These are phyloP conservation scores for Palythoa heliodiscus DNA, from an alignment of 92 coral and sea anemone species.

Conservation along the genomic window DNA sequence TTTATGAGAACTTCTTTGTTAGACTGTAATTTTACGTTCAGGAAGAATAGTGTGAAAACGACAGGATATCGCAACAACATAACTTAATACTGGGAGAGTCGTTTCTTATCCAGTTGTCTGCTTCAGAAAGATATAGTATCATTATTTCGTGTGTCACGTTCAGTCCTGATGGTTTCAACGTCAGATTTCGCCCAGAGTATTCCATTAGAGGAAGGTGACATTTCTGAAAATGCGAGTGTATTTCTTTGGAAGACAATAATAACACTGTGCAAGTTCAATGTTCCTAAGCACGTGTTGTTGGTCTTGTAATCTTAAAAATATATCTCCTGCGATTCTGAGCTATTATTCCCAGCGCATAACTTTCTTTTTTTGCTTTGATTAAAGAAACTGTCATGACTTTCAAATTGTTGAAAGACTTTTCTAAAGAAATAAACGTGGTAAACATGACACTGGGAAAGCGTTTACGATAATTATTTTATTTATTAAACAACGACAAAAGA, in stretches of 20 bases:
- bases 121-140: not conserved
- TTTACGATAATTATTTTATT: not conserved
- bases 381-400: not conserved
- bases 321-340: not conserved
- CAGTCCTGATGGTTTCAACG: not conserved
- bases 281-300: not conserved
- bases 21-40: not conserved
- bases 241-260: not conserved
- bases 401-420: not conserved
- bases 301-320: not conserved
- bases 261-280: not conserved
- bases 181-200: not conserved
- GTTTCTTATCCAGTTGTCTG: not conserved
- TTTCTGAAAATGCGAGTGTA: conserved; percentile 9
- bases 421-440: not conserved
- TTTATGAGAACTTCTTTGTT: not conserved
- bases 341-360: not conserved
- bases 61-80: conserved; percentile 1
- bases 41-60: not conserved
- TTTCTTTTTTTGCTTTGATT: not conserved
- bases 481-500: too few relatives aligned
- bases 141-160: conserved; percentile 9
- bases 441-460: not conserved
- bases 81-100: too few relatives aligned
- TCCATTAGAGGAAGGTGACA: not conserved